Percentiles rank a stretch among this genome's conserved stretches.
Conservation (phyloP, 2,888 invertebrate species). For the Matsumyia berberina region DNA sequence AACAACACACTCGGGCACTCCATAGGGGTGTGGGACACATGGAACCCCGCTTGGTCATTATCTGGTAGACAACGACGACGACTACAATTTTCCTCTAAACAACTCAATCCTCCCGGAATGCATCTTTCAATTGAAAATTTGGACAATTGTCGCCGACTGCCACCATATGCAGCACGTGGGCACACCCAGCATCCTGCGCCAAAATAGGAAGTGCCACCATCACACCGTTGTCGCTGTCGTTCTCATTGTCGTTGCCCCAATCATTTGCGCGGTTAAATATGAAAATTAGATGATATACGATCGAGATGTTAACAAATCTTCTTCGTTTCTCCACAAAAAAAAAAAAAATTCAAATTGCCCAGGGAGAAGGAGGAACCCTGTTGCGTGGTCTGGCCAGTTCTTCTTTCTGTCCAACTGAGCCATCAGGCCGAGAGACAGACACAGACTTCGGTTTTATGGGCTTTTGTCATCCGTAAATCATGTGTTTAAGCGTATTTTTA, state of each 20-base stretch:
- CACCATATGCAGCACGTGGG: slow-evolving; percentile 59
- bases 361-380: slow-evolving; percentile 45
- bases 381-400: slow-evolving; percentile 73
- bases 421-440: slow-evolving; percentile 40
- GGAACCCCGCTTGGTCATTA: slow-evolving; percentile 16
- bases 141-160: slow-evolving; percentile 65
- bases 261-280: slow-evolving; percentile 64
- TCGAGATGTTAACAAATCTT: slow-evolving; percentile 75
- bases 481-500: slow-evolving; percentile 76
- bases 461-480: slow-evolving; percentile 76
- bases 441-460: slow-evolving; percentile 71
- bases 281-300: slow-evolving; percentile 76
- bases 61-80: slow-evolving; percentile 32
- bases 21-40: slow-evolving; percentile 52
- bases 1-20: slow-evolving; percentile 23
- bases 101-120: slow-evolving; percentile 51
- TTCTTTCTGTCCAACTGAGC: neutral
- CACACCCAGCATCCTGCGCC: slow-evolving; percentile 61
- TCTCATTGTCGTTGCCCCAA: slow-evolving; percentile 60
- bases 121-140: slow-evolving; percentile 64
- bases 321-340: slow-evolving; percentile 17
- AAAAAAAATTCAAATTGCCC: slow-evolving; percentile 56
- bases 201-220: slow-evolving; percentile 54
- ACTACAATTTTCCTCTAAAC: slow-evolving; percentile 67
- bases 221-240: slow-evolving; percentile 7